Base-by-base conservation (phyloP, 1,140 invertebrate species). In the Bombus difficillimus region DNA sequence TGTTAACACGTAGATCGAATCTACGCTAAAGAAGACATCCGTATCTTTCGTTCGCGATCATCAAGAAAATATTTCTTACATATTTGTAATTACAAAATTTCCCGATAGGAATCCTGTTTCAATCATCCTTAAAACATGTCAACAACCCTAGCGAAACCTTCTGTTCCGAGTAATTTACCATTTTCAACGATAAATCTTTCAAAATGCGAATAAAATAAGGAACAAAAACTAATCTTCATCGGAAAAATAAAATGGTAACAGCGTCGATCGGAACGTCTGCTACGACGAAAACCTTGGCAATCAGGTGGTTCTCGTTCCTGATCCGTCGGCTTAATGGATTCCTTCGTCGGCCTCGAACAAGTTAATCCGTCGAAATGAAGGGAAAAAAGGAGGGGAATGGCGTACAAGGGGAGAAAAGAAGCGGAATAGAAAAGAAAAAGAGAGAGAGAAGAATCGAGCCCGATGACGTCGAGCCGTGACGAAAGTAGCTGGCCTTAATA, bases 361-460 rank as follows among this genome's bases (percentile, higher is more conserved):
- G 78, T 74, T 81, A 81, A 85, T 85, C 83, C 83, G 53, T 81
- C 78, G 83, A 81, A 85, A 85, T 81, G 83, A 81, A 66, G 71
- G 78, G 34, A n/a, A 34, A 39, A 41, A n/a, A 32, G 47, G 37
- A 53, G 41, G 69, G 37, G 53, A 37, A 75, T 15, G 53, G 73
- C 13, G 22, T 0, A 25, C 22, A 69, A 41, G 37, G 47, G 71
- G 18, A 28, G 22, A 47, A 37, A n/a, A 66, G 39, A 47, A 39
- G 39, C 28, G 68, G 18, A 69, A 39, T 69, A 69, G 22, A 25
- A 15, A 22, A 62, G 59, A 62, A 28, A 62, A 3, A 59, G 39
- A 43, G 39, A 34, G 43, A 9, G 39, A 39, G 64, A 41, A 71
- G 39, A 53, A 71, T 75, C 74, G 83, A 82, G 53, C 3, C 32